Conservation (phyloP, 2,113 vertebrate genomes). For the Leptobrachium ailaonicum region DNA sequence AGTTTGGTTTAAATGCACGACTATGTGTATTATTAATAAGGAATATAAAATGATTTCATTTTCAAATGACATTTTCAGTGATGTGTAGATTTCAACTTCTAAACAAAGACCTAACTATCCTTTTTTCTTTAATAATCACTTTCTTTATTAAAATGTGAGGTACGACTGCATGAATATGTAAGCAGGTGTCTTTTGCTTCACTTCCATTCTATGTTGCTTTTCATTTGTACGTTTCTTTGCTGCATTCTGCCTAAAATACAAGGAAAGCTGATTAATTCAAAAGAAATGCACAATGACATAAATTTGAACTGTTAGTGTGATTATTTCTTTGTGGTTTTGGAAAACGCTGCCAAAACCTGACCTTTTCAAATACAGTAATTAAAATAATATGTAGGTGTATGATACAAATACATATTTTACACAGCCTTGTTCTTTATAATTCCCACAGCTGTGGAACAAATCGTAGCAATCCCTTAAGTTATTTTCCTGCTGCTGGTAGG, state of each 20-base stretch:
- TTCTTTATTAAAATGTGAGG: background rate
- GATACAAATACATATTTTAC: slow-evolving; percentile 41
- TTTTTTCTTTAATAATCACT: background rate
- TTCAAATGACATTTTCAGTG: too few species aligned
- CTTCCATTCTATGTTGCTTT: slow-evolving; percentile 48
- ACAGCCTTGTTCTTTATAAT: slow-evolving; percentile 4
- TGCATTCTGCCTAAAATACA: background rate
- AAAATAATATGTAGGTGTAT: slow-evolving; percentile 5
- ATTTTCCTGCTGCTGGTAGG: slow-evolving; percentile 37
- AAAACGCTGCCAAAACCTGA: slow-evolving; percentile 39
- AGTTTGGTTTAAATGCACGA: too few species aligned
- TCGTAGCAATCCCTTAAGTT: slow-evolving; percentile 34
- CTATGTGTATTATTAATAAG: too few species aligned
- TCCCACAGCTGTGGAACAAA: background rate
- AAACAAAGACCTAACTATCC: background rate
- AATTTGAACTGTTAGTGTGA: slow-evolving; percentile 31
- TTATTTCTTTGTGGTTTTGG: slow-evolving; percentile 40
- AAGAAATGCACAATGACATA: slow-evolving; percentile 17
- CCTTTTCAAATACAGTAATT: slow-evolving; percentile 45
- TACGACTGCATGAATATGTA: background rate
- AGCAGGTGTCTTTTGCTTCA: background rate
- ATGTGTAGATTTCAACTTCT: background rate
- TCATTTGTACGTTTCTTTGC: slow-evolving; percentile 44
- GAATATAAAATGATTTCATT: too few species aligned
- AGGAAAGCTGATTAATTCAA: slow-evolving; percentile 32